phyloP scores from a whole-genome alignment of 2,888 invertebrate species.

The Drosophila flavopinicola region DNA sequence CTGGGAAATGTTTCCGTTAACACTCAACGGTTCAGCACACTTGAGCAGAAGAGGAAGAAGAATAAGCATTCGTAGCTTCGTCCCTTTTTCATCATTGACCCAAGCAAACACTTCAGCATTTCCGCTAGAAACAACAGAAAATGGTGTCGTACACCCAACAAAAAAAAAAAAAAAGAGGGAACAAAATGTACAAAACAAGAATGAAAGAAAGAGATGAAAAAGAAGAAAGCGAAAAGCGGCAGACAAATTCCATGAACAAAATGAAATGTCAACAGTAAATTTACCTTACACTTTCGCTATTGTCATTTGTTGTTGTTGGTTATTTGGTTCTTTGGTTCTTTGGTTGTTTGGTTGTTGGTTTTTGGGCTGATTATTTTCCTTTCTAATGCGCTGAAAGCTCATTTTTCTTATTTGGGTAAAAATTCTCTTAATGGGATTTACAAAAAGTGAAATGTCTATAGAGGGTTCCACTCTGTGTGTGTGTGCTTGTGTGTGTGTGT shows the following conservation, averaged over 20 bases:
- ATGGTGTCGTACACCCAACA: constrained; percentile 20
- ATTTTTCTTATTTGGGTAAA: constrained; percentile 77
- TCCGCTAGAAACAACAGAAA: constrained; percentile 35
- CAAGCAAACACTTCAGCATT: constrained; percentile 56
- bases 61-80: constrained; percentile 40
- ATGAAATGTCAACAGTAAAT: constrained; percentile 80
- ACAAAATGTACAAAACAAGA: constrained; percentile 21
- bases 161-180: constrained; percentile 13
- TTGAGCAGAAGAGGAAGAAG: constrained; percentile 16
- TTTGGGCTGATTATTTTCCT: constrained; percentile 74
- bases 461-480: constrained; percentile 27
- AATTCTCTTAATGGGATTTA: constrained; percentile 75
- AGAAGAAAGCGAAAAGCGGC: constrained; percentile 38
- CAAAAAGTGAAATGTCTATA: constrained; percentile 59
- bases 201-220: constrained; percentile 7
- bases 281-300: constrained; percentile 71
- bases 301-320: constrained; percentile 48
- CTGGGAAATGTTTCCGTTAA: constrained; percentile 41
- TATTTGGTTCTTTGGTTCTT: constrained; percentile 24
- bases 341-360: constrained; percentile 45
- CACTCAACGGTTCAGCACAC: constrained; percentile 30
- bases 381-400: constrained; percentile 79
- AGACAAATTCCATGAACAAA: constrained; percentile 75
- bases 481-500: constrained; percentile 41
- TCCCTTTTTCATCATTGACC: constrained; percentile 55